Evolutionary conservation across 2,113 vertebrate genomes (phyloP), one percentile per base, ranked within the genome.

Genomic region (Cariama cristata): DNA sequence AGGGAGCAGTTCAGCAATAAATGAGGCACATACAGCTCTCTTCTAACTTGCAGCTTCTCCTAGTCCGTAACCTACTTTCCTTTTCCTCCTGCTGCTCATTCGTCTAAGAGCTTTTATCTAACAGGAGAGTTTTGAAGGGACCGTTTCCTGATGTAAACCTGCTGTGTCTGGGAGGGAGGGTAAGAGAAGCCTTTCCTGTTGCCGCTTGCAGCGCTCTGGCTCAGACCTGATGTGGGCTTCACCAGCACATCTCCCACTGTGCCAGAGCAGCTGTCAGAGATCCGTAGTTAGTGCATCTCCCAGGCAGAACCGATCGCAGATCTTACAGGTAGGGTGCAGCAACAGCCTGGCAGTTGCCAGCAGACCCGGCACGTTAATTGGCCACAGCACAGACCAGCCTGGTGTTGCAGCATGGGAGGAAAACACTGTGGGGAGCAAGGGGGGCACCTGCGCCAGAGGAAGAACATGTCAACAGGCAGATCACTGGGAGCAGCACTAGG

Each of bases 11-110:
- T 96, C 69, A 64, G 80, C 53, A 50, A 68, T 77, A 96, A 96
- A 88, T 91, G 93, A 94, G 89, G 71, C 63, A 88, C 87, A 74
- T 56, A 64, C 45, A 79, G 67, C 52, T 95, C 80, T 95, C 80
- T 96, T 82, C 93, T 91, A 88, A 95, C 91, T 96, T 94, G 73
- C 56, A 92, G 74, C 80, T 97, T 69, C 81, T 94, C 95, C 91
- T 95, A 86, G 77, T 93, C 94, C 93, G 80, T 96, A 97, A 96
- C 97, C 95, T 96, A 95, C 94, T 96, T 97, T 94, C 68, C 73
- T 94, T 94, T 95, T 96, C 74, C 84, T 95, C 94, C 92, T 91
- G 88, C 95, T 94, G 94, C 84, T 97, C 73, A 82, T 94, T 96
- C 91, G 87, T 81, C 84, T 94, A 62, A 73, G 81, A 90, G 86